Evolutionary conservation across 1,140 invertebrate genomes (phyloP), one percentile per base, ranked within the genome.

Genomic region (Halictus rubicundus): DNA sequence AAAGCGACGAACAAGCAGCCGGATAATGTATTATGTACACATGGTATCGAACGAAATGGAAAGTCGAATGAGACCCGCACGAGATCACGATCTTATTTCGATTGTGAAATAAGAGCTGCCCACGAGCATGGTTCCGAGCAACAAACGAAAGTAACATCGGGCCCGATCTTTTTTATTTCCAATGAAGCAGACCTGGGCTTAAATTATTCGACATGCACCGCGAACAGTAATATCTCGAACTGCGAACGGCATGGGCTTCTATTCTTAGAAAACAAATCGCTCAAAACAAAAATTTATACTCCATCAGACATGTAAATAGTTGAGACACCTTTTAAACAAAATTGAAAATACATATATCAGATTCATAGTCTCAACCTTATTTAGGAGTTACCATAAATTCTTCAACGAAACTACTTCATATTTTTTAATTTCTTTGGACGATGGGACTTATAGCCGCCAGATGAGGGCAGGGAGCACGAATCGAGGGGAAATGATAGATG

Each of bases 21-120:
- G 76, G 71, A 59, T 78, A 85, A 85, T 77, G 80, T 61, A 75
- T 83, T 82, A 84, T 68, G 75, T 79, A 37, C 59, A 46, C 46
- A 78, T 19, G 32, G 63, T 81, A 81, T 69, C 70, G 78, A 63
- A 85, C 84, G 78, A 87, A 86, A 86, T 81, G 85, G 81, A 87
- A 87, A 87, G 85, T 87, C 71, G 81, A 86, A 83, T 81, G 69
- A 83, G 69, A 59, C 64, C 32, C 60, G 68, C 39, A 42, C 77
- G 76, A 85, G 84, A 86, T 86, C 85, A 78, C 74, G 81, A 87
- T 86, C 83, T 82, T 70, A 63, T 64, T 49, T 57, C 60, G 74
- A 86, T 86, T 86, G 75, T 68, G 84, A 86, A 82, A 85, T 54
- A 66, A 52, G 61, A 72, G 61, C 82, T 73, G 64, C 46, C 73